Conservation (phyloP, 2,888 invertebrate species). For the Drosophila mettleri region DNA sequence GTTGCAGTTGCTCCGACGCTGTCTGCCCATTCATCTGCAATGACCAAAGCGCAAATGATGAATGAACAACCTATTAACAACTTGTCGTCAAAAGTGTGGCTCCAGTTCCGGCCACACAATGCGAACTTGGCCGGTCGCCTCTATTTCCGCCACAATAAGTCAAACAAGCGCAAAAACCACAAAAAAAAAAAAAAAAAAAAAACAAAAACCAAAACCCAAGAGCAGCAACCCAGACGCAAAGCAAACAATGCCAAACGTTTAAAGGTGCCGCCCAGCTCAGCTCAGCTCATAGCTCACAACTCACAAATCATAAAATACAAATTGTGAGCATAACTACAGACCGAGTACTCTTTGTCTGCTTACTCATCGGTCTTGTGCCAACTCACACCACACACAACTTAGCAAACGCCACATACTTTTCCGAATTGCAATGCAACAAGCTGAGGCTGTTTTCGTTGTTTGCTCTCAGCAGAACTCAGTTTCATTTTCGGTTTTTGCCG, state of each 20-base stretch:
- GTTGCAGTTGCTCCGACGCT: slow-evolving; percentile 72
- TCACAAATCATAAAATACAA: slow-evolving; percentile 76
- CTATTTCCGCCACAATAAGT: slow-evolving; percentile 73
- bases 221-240: slow-evolving; percentile 19
- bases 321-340: slow-evolving; percentile 33
- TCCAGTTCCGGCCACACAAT: slow-evolving; percentile 79
- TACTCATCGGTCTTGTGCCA: slow-evolving; percentile 33
- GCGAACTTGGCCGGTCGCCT: slow-evolving; percentile 66
- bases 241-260: slow-evolving; percentile 37
- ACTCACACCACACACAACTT: slow-evolving; percentile 8
- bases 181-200: too few relatives aligned
- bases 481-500: slow-evolving; percentile 41
- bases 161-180: slow-evolving; percentile 63
- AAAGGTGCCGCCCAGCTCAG: slow-evolving; percentile 50
- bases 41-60: slow-evolving; percentile 69
- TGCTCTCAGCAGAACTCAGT: slow-evolving; percentile 34
- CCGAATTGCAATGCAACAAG: slow-evolving; percentile 27
- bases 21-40: slow-evolving; percentile 84
- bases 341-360: slow-evolving; percentile 37
- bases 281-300: slow-evolving; percentile 26
- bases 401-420: slow-evolving; percentile 52
- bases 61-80: slow-evolving; percentile 62
- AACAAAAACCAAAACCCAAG: slow-evolving; percentile 32
- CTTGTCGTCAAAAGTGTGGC: slow-evolving; percentile 74
- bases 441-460: slow-evolving; percentile 29